phyloP scores from a whole-genome alignment of 2,797 vertebrate genomes.

The Pantherophis alleghaniensis region DNA sequence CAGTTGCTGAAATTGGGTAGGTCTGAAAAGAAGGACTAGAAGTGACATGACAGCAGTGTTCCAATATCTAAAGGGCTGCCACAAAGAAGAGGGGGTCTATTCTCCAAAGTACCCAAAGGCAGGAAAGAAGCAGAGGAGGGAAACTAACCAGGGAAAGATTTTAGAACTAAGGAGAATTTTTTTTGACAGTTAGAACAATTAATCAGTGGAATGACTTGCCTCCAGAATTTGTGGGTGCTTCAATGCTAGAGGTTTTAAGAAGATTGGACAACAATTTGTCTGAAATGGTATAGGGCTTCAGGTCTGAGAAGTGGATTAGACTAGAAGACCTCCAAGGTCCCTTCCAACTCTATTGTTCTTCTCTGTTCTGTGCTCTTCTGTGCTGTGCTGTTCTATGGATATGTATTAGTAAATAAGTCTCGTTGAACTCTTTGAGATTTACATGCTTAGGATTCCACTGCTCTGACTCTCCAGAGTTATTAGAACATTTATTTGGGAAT shows the following conservation, averaged over 20 bases:
- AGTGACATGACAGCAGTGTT: not conserved
- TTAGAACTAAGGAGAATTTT: not conserved
- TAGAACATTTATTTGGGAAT: slow-evolving; percentile 2
- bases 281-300: not conserved
- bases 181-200: not conserved
- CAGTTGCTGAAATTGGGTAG: not conserved
- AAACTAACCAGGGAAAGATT: not conserved
- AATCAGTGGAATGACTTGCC: not conserved
- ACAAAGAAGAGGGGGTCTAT: not conserved
- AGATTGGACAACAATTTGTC: not conserved
- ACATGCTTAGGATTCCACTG: not conserved
- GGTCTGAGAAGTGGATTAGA: not conserved
- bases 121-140: not conserved
- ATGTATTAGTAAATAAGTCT: not conserved
- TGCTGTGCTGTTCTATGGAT: not conserved
- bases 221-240: not conserved
- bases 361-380: not conserved
- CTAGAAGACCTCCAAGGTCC: not conserved
- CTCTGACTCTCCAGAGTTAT: not conserved
- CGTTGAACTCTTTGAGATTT: not conserved
- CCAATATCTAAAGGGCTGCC: not conserved
- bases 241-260: not conserved
- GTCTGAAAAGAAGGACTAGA: not conserved
- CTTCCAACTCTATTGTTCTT: not conserved
- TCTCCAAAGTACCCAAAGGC: not conserved